Evolutionary conservation across 2,888 invertebrate species (phyloP).

Genomic region (Aphelenchoides bicaudatus): DNA sequence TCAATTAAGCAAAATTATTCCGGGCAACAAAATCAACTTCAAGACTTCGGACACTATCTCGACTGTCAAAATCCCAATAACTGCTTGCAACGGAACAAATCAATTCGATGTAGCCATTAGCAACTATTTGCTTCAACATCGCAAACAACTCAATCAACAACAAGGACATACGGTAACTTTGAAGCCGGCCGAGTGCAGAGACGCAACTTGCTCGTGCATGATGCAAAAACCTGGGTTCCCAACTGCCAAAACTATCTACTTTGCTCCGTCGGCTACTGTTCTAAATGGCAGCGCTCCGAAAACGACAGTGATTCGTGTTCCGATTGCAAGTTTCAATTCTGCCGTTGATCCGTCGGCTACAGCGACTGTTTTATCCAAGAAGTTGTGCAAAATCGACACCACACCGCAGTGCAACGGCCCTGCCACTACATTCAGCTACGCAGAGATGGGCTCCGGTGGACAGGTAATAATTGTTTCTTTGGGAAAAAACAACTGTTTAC

Average conservation of each 20-base stretch:
- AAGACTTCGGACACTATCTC: background rate
- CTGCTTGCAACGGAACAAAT: background rate
- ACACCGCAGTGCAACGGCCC: background rate
- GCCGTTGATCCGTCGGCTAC: constrained; percentile 4
- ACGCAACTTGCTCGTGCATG: too few relatives aligned
- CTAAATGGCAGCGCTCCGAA: too few relatives aligned
- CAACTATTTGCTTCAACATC: constrained; percentile 26
- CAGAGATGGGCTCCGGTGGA: constrained; percentile 52
- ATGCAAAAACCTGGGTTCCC: too few relatives aligned
- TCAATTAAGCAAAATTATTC: too few relatives aligned
- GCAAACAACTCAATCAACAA: constrained; percentile 16
- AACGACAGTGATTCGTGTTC: too few relatives aligned
- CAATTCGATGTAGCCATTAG: constrained; percentile 22
- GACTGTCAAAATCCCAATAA: background rate
- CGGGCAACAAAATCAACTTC: background rate
- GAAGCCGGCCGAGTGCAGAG: too few relatives aligned
- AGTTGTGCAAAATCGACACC: background rate
- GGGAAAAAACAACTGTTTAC: background rate
- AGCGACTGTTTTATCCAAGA: too few relatives aligned
- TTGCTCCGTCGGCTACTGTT: too few relatives aligned
- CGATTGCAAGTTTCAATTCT: too few relatives aligned
- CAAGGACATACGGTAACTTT: too few relatives aligned
- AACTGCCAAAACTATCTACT: too few relatives aligned
- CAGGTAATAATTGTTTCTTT: constrained; percentile 35
- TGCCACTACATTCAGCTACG: constrained; percentile 43